These are phyloP conservation scores for Mirza zaza DNA, from an alignment of 2,113 vertebrate species.

Conservation along the genomic window DNA sequence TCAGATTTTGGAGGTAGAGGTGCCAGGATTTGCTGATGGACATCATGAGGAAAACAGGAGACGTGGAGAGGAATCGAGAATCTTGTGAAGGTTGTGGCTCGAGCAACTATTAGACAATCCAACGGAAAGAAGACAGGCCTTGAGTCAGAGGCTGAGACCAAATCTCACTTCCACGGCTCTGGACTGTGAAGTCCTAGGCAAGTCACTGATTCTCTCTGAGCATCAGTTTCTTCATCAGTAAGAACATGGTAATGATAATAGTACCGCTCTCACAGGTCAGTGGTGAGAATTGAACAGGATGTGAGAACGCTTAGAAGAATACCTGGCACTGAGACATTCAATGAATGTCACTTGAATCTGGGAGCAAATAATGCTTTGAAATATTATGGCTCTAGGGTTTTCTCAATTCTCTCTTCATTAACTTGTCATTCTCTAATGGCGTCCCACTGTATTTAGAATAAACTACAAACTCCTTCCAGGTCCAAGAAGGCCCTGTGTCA, in stretches of 20 bases:
- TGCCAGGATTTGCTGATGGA: background rate
- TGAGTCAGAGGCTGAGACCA: background rate
- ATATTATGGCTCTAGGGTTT: background rate
- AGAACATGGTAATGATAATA: background rate
- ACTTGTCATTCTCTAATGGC: background rate
- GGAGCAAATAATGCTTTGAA: conserved; percentile 28
- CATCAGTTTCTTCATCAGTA: background rate
- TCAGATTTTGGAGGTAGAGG: background rate
- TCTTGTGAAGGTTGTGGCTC: background rate
- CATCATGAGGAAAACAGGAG: background rate
- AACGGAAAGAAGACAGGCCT: background rate
- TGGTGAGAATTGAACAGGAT: background rate
- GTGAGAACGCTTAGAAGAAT: background rate
- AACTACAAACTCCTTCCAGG: background rate
- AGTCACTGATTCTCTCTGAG: conserved; percentile 13
- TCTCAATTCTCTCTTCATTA: background rate
- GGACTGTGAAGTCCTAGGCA: background rate
- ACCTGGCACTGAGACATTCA: background rate
- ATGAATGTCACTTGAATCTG: conserved; percentile 9
- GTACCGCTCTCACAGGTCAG: background rate
- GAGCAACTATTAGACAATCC: background rate
- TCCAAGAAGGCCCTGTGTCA: background rate
- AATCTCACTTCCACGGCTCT: background rate
- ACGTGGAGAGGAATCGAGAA: background rate
- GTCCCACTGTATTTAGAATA: background rate